Evolutionary conservation across 2,888 invertebrate genomes (phyloP).

Genomic region (Tethea ocularis): DNA sequence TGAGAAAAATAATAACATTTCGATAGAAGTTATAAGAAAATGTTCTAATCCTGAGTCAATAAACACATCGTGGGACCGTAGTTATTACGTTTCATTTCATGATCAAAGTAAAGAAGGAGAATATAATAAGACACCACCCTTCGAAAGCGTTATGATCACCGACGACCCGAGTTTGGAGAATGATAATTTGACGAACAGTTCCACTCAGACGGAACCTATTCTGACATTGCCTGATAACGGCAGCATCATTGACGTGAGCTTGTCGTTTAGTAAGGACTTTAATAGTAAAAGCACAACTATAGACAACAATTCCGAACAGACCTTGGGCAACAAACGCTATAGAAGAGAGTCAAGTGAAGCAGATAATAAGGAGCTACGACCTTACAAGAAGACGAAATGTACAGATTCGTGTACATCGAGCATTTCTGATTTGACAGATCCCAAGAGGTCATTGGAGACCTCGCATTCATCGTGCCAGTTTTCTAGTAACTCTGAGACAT

Average conservation of each 20-base stretch:
- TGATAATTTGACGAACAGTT: slow-evolving; percentile 47
- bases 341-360: slow-evolving; percentile 56
- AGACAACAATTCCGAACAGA: slow-evolving; percentile 54
- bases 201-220: slow-evolving; percentile 61
- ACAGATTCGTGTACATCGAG: slow-evolving; percentile 56
- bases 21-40: slow-evolving; percentile 69
- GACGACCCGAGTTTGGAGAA: slow-evolving; percentile 46
- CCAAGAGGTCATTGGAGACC: slow-evolving; percentile 32
- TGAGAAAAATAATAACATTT: slow-evolving; percentile 45
- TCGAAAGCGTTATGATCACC: slow-evolving; percentile 58
- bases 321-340: slow-evolving; percentile 54
- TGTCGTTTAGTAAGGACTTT: slow-evolving; percentile 62
- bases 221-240: slow-evolving; percentile 42
- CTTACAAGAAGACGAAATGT: slow-evolving; percentile 67
- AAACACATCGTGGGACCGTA: slow-evolving; percentile 68
- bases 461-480: slow-evolving; percentile 47
- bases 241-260: slow-evolving; percentile 53
- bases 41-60: slow-evolving; percentile 46
- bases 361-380: slow-evolving; percentile 51
- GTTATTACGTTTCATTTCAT: slow-evolving; percentile 45
- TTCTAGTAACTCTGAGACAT: slow-evolving; percentile 65
- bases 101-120: slow-evolving; percentile 47
- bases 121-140: slow-evolving; percentile 58
- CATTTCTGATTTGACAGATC: slow-evolving; percentile 53
- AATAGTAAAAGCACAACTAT: slow-evolving; percentile 47